A percentile compares a stretch with the other conserved stretches of the same genome.
Evolutionary conservation across 1,140 invertebrate genomes (phyloP).

Genomic region (Neodiprion fabricii): DNA sequence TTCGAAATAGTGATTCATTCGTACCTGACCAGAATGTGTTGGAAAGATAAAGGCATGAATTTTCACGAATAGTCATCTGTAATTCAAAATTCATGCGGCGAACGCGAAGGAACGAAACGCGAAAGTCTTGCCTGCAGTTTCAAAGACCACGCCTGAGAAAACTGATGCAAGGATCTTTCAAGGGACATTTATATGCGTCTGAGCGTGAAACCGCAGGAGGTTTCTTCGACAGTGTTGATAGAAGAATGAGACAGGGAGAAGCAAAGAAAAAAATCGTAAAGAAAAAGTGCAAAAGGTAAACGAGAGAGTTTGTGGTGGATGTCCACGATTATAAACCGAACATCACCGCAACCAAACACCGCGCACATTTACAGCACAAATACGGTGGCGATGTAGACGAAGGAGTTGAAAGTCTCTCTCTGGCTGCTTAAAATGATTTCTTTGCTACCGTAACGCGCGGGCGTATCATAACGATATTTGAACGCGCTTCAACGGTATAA

Average conservation of each 20-base stretch:
- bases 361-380: not conserved
- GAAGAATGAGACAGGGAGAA: not conserved
- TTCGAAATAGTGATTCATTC: too few relatives aligned
- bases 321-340: not conserved
- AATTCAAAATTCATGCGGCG: too few relatives aligned
- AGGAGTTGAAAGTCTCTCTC: not conserved
- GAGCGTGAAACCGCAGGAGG: not conserved
- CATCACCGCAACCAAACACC: not conserved
- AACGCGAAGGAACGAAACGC: too few relatives aligned
- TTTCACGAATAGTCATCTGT: too few relatives aligned
- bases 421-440: not conserved
- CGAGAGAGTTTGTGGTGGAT: not conserved
- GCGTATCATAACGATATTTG: too few relatives aligned
- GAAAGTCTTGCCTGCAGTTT: not conserved
- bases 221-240: not conserved
- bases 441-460: not conserved
- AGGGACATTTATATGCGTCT: not conserved
- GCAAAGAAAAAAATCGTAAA: not conserved
- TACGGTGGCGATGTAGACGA: not conserved
- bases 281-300: not conserved
- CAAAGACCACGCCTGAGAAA: not conserved
- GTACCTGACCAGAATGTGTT: too few relatives aligned
- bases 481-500: too few relatives aligned
- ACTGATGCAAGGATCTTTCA: not conserved
- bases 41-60: too few relatives aligned